A percentile compares a stretch with the other conserved stretches of the same genome.
phyloP scores from a whole-genome alignment of 1,140 invertebrate species.

The Drosophila mayri region DNA sequence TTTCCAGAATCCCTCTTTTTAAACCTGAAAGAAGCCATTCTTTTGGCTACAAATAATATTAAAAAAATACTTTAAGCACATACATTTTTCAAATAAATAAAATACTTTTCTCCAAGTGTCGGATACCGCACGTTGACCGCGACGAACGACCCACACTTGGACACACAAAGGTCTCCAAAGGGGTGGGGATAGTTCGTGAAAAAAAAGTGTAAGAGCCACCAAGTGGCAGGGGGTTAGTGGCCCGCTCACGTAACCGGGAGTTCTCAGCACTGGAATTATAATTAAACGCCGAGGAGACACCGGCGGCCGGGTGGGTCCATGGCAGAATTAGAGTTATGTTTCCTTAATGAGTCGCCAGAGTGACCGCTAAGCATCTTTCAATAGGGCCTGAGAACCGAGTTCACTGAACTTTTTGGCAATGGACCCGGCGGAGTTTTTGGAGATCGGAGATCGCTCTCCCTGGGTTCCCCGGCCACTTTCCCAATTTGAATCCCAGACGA shows the following conservation, averaged over 20 bases:
- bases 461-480: slow-evolving; percentile 66
- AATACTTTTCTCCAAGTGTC: slow-evolving; percentile 14
- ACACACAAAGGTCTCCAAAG: slow-evolving; percentile 24
- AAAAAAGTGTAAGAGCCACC: slow-evolving; percentile 10
- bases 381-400: slow-evolving; percentile 62
- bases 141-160: slow-evolving; percentile 64
- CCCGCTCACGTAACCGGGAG: slow-evolving; percentile 53
- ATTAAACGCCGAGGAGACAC: slow-evolving; percentile 78
- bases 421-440: slow-evolving; percentile 5
- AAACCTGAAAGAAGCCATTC: neutral
- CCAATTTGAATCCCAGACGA: slow-evolving; percentile 54
- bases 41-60: neutral
- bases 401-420: slow-evolving; percentile 76
- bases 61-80: too few relatives aligned
- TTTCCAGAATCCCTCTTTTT: neutral
- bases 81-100: neutral
- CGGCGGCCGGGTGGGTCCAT: slow-evolving; percentile 49
- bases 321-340: slow-evolving; percentile 81
- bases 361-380: slow-evolving; percentile 77
- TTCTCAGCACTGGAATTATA: slow-evolving; percentile 79
- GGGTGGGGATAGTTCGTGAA: slow-evolving; percentile 22
- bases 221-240: slow-evolving; percentile 32
- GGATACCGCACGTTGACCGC: slow-evolving; percentile 63
- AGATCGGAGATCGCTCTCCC: slow-evolving; percentile 37
- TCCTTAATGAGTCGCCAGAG: slow-evolving; percentile 73